Evolutionary conservation across 1,140 invertebrate genomes (phyloP).

Genomic region (Ganaspis sp.): DNA sequence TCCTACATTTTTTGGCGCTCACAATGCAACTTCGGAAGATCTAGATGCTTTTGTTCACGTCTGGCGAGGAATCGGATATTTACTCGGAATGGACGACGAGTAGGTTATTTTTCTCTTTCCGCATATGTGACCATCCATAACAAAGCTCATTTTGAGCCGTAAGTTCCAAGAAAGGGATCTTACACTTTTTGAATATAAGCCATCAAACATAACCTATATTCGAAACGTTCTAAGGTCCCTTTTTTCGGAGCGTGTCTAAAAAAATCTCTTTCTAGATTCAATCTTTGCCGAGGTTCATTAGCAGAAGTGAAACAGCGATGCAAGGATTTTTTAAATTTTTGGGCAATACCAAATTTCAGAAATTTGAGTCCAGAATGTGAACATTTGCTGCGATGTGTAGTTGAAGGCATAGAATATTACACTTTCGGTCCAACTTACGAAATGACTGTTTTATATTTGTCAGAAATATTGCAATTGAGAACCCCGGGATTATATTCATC

Average conservation of each 20-base stretch:
- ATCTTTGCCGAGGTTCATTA: conserved; percentile 77
- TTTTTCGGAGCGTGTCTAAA: too few species aligned
- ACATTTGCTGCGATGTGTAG: conserved; percentile 71
- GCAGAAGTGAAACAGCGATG: conserved; percentile 69
- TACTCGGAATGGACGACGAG: conserved; percentile 88
- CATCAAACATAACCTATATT: too few species aligned
- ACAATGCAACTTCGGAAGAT: conserved; percentile 76
- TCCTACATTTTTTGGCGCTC: conserved; percentile 81
- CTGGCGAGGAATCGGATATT: conserved; percentile 87
- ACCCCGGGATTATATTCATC: conserved; percentile 49
- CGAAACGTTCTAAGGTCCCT: too few species aligned
- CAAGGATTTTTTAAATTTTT: conserved; percentile 66
- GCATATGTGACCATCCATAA: too few species aligned
- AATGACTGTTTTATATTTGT: neutral
- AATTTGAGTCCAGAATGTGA: conserved; percentile 69
- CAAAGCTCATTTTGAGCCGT: too few species aligned
- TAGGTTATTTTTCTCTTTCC: conserved; percentile 66
- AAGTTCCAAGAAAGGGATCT: too few species aligned
- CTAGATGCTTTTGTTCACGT: conserved; percentile 86
- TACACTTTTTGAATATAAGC: too few species aligned
- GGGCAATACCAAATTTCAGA: conserved; percentile 70
- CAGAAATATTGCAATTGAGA: neutral
- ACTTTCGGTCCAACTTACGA: conserved; percentile 59
- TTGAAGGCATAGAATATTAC: conserved; percentile 65
- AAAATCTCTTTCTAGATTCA: conserved; percentile 71